Base-by-base conservation (phyloP, 2,113 vertebrate genomes). In the Istiophorus platypterus region DNA sequence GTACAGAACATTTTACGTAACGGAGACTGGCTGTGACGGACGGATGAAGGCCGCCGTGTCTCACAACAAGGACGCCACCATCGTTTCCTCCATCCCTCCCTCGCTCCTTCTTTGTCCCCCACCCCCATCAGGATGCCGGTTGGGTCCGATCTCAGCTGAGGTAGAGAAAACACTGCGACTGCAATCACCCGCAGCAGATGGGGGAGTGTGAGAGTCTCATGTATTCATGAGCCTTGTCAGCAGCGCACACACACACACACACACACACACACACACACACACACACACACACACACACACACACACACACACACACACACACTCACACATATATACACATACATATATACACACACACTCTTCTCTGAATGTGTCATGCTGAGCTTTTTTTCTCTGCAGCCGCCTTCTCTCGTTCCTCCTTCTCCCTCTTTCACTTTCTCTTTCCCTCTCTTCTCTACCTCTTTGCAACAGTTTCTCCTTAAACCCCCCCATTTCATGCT, bases 161-260 rank as follows among this genome's bases (percentile, higher is more conserved):
- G 85, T 80, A 82, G 45, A 89, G 74, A 85, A 85, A 78, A 62
- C 68, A 31, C 78, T 56, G 75, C 67, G 62, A 75, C 81, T 88
- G 82, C 65, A 87, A 87, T 80, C 61, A 90, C 78, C 54, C 54
- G 58, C 79, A 85, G 80, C 91, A 90, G 92, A 92, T 90, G 89
- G 90, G 79, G 71, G 72, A 84, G 90, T 90, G 85, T 87, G 90
- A 90, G 92, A 69, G 88, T 87, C 72, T 72, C 80, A 39, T 87
- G 83, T 72, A 90, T 92, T 89, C 89, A 90, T 61, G 56, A 87
- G 76, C 75, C 69, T 78, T 73, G 81, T 84, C 84, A 89, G 85
- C 78, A 88, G 72, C 13, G 11, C 27, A 17, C 41, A 20, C 71
- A 12, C 67, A 45, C 61, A 39, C 80, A 52, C 65, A 72, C 71